Percentiles rank a stretch among this genome's conserved stretches.
Conservation (phyloP, 1,140 invertebrate species). For the Drosophila subobscura region DNA sequence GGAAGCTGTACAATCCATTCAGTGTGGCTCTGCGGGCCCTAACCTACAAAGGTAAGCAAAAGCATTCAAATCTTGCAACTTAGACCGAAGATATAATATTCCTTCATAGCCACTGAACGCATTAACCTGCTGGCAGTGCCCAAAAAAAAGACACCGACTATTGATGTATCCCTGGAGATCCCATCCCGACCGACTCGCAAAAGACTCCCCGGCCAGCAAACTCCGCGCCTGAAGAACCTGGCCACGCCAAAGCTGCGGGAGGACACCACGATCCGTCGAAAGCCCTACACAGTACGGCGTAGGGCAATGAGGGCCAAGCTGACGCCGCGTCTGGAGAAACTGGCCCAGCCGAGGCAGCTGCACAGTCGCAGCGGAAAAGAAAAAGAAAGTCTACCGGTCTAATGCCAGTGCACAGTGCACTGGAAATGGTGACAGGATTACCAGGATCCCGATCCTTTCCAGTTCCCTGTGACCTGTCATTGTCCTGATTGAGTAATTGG, state of each 20-base stretch:
- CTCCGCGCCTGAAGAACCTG: conserved; percentile 1
- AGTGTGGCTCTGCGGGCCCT: background rate
- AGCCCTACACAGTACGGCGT: background rate
- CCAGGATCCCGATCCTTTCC: no score
- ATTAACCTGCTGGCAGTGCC: conserved; percentile 9
- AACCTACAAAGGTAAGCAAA: conserved; percentile 6
- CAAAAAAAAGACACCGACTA: background rate
- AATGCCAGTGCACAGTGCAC: background rate
- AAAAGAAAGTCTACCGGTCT: background rate
- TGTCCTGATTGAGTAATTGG: background rate
- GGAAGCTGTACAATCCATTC: background rate
- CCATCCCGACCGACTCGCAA: background rate
- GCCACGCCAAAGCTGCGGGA: conserved; percentile 6
- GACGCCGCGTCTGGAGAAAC: conserved; percentile 11
- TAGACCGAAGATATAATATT: no score
- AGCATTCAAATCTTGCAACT: no score
- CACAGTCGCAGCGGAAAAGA: background rate
- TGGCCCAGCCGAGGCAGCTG: conserved; percentile 10
- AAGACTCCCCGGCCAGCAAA: background rate
- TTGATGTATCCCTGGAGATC: no score
- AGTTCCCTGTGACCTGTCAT: background rate
- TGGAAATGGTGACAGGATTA: background rate
- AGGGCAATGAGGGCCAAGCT: conserved; percentile 6
- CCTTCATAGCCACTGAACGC: conserved; percentile 2
- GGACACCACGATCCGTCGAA: background rate